Base-by-base conservation (phyloP, 1,140 invertebrate genomes). In the Danaus plexippus region DNA sequence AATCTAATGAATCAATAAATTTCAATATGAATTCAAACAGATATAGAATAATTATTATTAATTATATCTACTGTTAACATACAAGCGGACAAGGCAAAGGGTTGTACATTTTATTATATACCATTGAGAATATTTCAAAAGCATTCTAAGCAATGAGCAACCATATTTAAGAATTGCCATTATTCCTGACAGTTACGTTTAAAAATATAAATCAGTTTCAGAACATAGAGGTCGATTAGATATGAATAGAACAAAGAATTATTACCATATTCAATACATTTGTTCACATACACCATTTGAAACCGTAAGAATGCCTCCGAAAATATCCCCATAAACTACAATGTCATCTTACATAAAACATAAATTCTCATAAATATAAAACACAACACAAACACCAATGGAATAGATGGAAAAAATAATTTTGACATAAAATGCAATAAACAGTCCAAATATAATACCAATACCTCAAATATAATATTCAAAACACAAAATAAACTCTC, bases 31-130 rank as follows among this genome's bases (percentile, higher is more conserved):
- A 53, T n/a, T 55, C 61, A 52, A 59, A 32, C 43, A 48, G 49
- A 55, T 53, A 53, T 61, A 50, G 55, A 44, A 61, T 56, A 32
- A 56, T 54, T 49, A 61, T 59, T 49, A 53, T 57, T 53, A 18
- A 53, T 47, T 61, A 52, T 61, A 58, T 45, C 51, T 54, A 69
- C 56, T 54, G 47, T 63, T 66, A 61, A 63, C 54, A 61, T 70
- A 63, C 58, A 73, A 76, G 71, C 68, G 57, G 54, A 70, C 57
- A 66, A 75, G 66, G 68, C 67, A 68, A 69, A 52, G 54, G 62
- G 60, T 69, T 71, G 66, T 67, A 77, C 67, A 67, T 61, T 32
- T 4, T 32, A 32, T 32, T 32, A 32, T 32, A 49, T 55, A 64
- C 41, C 22, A 32, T 32, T 32, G 22, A 32, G 22, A 32, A 32